These are phyloP conservation scores for Oscheius sp. DNA, from an alignment of 1,140 invertebrate species.

Conservation along the genomic window DNA sequence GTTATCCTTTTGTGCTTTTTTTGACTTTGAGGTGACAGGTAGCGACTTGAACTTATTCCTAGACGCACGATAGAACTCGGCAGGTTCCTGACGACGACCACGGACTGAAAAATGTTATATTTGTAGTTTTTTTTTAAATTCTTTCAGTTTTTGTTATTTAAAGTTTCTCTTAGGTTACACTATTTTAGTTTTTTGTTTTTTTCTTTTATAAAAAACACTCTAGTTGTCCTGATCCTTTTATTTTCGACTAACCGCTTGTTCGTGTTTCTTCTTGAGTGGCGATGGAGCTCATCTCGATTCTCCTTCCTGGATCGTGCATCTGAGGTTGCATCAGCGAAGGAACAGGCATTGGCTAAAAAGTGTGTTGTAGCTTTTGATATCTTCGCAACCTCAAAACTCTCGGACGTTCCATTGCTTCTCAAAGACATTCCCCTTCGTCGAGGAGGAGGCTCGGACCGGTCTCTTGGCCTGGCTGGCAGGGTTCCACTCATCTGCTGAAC, in stretches of 20 bases:
- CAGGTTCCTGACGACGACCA: neutral
- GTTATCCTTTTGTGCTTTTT: neutral
- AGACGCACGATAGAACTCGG: neutral
- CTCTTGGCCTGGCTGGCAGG: neutral
- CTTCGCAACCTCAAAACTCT: neutral
- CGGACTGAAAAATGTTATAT: neutral
- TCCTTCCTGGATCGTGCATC: neutral
- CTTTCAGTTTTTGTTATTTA: too few species aligned
- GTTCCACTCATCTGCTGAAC: neutral
- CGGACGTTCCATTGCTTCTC: too few species aligned
- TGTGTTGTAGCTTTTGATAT: neutral
- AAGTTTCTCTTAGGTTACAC: too few species aligned
- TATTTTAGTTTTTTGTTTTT: too few species aligned
- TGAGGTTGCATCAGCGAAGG: neutral
- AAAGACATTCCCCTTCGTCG: neutral
- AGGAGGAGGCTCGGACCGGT: too few species aligned
- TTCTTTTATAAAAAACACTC: neutral
- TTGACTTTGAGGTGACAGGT: neutral
- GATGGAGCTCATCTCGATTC: neutral
- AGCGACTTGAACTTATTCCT: neutral
- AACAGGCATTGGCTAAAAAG: neutral
- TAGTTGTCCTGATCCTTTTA: too few species aligned
- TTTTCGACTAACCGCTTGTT: neutral
- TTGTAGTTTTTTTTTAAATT: too few species aligned
- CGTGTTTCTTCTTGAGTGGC: neutral